Evolutionary conservation across 1,140 invertebrate species (phyloP).

Genomic region (Proales similis): DNA sequence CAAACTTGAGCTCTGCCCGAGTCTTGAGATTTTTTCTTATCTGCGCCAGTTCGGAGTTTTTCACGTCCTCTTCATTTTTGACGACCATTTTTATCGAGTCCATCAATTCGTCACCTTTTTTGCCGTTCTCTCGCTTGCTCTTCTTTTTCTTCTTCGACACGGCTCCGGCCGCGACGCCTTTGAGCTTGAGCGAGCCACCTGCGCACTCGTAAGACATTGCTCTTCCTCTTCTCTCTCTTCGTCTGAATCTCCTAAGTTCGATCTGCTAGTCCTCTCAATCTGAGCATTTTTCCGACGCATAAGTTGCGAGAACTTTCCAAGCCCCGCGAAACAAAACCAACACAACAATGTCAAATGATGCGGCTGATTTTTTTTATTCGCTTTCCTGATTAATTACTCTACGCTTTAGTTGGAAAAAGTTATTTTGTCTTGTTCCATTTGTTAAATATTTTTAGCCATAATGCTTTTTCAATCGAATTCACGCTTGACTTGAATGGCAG

Average conservation of each 20-base stretch:
- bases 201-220: conserved; percentile 22
- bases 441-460: no score
- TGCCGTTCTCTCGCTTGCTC: not conserved
- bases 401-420: no score
- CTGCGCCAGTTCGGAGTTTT: not conserved
- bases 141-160: conserved; percentile 23
- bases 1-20: conserved; percentile 29
- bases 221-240: not conserved
- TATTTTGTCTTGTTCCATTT: no score
- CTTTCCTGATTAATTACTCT: no score
- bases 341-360: no score
- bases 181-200: conserved; percentile 22
- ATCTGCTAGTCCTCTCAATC: no score
- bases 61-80: conserved; percentile 1
- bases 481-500: conserved; percentile 32
- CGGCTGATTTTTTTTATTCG: no score
- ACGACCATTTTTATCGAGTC: not conserved
- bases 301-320: no score
- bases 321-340: no score
- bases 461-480: conserved; percentile 35
- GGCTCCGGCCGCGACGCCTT: conserved; percentile 22
- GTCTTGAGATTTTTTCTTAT: not conserved
- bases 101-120: conserved; percentile 1
- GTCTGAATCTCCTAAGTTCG: no score
- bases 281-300: no score